Conservation (phyloP, 2,888 invertebrate genomes). For the Liopterus haemorrhoidalis region DNA sequence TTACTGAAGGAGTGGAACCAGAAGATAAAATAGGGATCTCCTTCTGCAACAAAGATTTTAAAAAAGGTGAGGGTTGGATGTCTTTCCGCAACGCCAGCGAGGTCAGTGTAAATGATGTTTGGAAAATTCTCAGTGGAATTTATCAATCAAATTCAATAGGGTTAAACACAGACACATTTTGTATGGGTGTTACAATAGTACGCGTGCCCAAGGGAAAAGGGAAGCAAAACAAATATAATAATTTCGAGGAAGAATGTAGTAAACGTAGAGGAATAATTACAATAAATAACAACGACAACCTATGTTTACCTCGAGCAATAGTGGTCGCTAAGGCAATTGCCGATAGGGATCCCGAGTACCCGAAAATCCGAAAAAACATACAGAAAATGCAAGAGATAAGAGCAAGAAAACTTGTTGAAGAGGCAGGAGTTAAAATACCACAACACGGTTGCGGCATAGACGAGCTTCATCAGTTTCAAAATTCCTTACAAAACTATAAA, state of each 20-base stretch:
- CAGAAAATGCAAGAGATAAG: conserved; percentile 8
- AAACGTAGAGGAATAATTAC: conserved; percentile 10
- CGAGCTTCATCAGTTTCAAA: conserved; percentile 18
- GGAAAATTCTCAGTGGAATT: conserved; percentile 6
- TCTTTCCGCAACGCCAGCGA: conserved; percentile 6
- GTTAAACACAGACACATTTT: conserved; percentile 26
- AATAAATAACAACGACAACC: conserved; percentile 27
- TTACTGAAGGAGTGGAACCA: conserved; percentile 5
- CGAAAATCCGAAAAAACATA: conserved; percentile 13
- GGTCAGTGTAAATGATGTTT: conserved; percentile 10
- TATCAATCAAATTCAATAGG: conserved; percentile 17
- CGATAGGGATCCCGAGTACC: conserved; percentile 17
- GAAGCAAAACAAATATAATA: conserved; percentile 1
- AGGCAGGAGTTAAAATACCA: conserved; percentile 14
- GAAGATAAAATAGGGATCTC: conserved; percentile 11
- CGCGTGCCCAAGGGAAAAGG: conserved; percentile 11
- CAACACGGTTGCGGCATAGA: conserved; percentile 11
- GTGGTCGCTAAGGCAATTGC: conserved; percentile 19
- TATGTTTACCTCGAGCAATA: conserved; percentile 24
- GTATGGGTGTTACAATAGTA: conserved; percentile 19
- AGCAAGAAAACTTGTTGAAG: no score
- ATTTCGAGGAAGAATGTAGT: conserved; percentile 23
- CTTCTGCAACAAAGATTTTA: conserved; percentile 11
- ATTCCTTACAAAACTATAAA: conserved; percentile 15
- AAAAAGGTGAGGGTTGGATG: conserved; percentile 10